Conservation (phyloP, 2,888 invertebrate species). For the Scrobipalpa atriplicella region DNA sequence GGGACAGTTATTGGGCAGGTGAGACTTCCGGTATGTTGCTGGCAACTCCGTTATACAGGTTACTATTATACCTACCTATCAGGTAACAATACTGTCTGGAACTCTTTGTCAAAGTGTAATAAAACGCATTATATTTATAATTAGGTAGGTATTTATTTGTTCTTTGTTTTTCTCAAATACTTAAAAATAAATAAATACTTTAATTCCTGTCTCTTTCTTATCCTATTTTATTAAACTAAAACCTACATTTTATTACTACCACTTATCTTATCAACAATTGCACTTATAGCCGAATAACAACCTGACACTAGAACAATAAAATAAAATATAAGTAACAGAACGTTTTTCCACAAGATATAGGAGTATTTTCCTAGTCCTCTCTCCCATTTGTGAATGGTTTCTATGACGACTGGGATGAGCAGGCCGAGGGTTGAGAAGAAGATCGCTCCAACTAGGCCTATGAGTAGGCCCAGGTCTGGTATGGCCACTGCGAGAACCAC, state of each 20-base stretch:
- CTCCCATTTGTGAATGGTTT: constrained; percentile 88
- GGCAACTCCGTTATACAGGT: no score
- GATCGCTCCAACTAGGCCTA: constrained; percentile 93
- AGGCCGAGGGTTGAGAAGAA: constrained; percentile 89
- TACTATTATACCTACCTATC: no score
- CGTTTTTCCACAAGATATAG: constrained; percentile 87
- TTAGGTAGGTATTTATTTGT: no score
- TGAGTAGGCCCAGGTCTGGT: constrained; percentile 92
- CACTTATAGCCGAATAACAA: constrained; percentile 59
- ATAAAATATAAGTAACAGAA: constrained; percentile 63
- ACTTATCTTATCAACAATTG: constrained; percentile 47
- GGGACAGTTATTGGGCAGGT: no score
- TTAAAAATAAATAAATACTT: no score
- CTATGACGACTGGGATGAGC: constrained; percentile 87
- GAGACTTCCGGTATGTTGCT: no score
- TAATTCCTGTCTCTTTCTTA: not conserved
- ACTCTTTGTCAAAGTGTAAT: no score
- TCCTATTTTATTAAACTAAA: not conserved
- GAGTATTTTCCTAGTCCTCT: constrained; percentile 83
- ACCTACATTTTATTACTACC: not conserved
- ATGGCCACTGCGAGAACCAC: constrained; percentile 89
- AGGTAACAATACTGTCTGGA: no score
- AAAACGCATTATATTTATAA: no score
- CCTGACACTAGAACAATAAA: constrained; percentile 63
- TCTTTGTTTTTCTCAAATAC: no score